phyloP scores from a whole-genome alignment of 2,113 vertebrate species.

The Lutjanus erythropterus region DNA sequence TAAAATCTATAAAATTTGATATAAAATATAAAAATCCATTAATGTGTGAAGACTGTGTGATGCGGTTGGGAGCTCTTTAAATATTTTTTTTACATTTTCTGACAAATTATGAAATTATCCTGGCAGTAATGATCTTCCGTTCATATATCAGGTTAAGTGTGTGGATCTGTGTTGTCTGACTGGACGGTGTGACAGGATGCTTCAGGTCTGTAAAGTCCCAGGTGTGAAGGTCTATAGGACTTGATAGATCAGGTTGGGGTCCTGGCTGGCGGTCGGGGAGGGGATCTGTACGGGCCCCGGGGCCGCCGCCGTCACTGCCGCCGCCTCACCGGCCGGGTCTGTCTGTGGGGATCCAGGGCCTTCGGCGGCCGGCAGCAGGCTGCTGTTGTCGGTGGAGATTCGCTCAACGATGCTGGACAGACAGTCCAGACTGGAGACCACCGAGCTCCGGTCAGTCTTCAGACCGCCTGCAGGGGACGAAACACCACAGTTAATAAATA shows the following conservation, averaged over 20 bases:
- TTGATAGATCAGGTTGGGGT: constrained; percentile 92
- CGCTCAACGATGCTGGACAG: constrained; percentile 98
- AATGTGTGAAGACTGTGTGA: neutral
- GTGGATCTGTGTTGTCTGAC: neutral
- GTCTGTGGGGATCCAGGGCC: constrained; percentile 80
- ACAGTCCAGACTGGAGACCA: constrained; percentile 96
- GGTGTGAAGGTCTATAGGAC: constrained; percentile 86
- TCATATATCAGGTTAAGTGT: neutral
- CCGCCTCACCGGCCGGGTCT: constrained; percentile 75
- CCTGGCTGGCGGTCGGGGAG: constrained; percentile 79
- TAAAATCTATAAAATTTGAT: constrained; percentile 23
- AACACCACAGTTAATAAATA: neutral
- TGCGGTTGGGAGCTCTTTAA: neutral
- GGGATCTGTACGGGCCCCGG: constrained; percentile 77
- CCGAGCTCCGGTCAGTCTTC: constrained; percentile 86
- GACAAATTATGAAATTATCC: too few species aligned
- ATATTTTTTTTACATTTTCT: too few species aligned
- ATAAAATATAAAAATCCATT: constrained; percentile 14
- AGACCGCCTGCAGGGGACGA: constrained; percentile 73
- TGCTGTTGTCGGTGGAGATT: constrained; percentile 92
- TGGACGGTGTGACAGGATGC: neutral
- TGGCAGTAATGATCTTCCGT: constrained; percentile 48
- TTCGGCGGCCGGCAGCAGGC: constrained; percentile 81
- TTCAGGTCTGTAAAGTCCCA: constrained; percentile 10
- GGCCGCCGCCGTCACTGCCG: constrained; percentile 60